A percentile compares a stretch with the other conserved stretches of the same genome.
phyloP scores from a whole-genome alignment of 1,140 invertebrate species.

The Hypothenemus hampei region DNA sequence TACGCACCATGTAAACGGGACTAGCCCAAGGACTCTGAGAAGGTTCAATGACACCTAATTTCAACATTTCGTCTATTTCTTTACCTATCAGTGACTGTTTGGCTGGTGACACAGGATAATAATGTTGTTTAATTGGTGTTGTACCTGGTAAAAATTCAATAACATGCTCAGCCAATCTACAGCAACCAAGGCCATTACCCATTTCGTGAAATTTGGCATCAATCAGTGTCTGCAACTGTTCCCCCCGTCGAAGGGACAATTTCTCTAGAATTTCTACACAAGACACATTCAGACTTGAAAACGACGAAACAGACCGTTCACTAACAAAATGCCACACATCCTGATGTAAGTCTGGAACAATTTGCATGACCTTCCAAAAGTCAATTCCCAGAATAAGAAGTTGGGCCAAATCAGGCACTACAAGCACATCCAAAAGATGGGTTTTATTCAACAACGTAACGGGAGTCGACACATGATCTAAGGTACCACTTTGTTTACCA shows the following conservation, averaged over 20 bases:
- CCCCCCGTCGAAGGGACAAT: neutral
- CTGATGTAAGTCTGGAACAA: conserved; percentile 28
- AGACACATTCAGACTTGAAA: conserved; percentile 18
- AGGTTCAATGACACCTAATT: conserved; percentile 27
- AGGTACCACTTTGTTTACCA: conserved; percentile 18
- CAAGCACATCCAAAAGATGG: conserved; percentile 18
- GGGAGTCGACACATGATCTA: conserved; percentile 15
- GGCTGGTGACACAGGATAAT: conserved; percentile 26
- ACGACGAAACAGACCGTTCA: conserved; percentile 26
- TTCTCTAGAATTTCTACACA: neutral
- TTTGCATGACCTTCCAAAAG: conserved; percentile 29
- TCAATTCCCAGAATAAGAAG: conserved; percentile 25
- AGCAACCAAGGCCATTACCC: conserved; percentile 13
- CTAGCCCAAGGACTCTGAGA: conserved; percentile 30
- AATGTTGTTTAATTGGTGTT: conserved; percentile 28
- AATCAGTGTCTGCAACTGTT: neutral
- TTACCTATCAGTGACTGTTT: conserved; percentile 20
- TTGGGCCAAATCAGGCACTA: conserved; percentile 19
- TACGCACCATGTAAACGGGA: conserved; percentile 33
- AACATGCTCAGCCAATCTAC: conserved; percentile 16
- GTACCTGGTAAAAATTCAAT: conserved; percentile 27
- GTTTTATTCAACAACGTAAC: conserved; percentile 9
- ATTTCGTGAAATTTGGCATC: neutral
- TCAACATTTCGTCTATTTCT: conserved; percentile 31
- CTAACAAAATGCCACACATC: conserved; percentile 24